Base-by-base conservation (phyloP, 1,140 invertebrate species). In the Neotoxoptera formosana region DNA sequence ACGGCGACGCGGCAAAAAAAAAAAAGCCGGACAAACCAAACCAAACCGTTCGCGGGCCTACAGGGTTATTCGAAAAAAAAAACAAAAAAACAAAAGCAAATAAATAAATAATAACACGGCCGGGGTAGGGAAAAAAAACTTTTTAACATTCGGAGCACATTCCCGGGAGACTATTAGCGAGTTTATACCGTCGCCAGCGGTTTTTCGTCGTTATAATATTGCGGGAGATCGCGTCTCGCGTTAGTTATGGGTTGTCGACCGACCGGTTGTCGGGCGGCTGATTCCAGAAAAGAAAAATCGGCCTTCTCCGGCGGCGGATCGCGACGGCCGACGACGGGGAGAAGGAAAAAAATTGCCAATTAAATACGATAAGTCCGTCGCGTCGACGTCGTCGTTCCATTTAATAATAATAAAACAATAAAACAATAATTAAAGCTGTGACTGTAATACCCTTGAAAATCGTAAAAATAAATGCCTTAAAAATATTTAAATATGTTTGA, bases 91-190 rank as follows among this genome's bases (percentile, higher is more conserved):
- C 67, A 83, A 92, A 83, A 92, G 36, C 45, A 92, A 83, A 91
- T 48, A 67, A 91, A 60, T 90, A 91, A 91, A 91, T 91, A 81
- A 91, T 48, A 48, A 91, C 45, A 88, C 87, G 87, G n/a, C 87
- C 87, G 47, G 48, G 21, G 48, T 34, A 23, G n/a, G 36, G 83
- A 92, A 41, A 91, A 90, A 47, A 92, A 83, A n/a, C 67, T 23
- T 92, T 36, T 92, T 92, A 92, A 83, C 90, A 92, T 92, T 92
- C 90, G 90, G 90, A 92, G 45, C 90, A 92, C 90, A 92, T 92
- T 92, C 90, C 30, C 90, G n/a, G 90, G 90, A 92, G 67, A 83
- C 90, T 83, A 92, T 92, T 92, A 92, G 90, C 41, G 89, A 90
- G 89, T 67, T 21, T 90, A n/a, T 90, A 67, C 53, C 47, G 67